These are phyloP conservation scores for Ivindomyrus marchei DNA, from an alignment of 2,113 vertebrate genomes.

Conservation along the genomic window DNA sequence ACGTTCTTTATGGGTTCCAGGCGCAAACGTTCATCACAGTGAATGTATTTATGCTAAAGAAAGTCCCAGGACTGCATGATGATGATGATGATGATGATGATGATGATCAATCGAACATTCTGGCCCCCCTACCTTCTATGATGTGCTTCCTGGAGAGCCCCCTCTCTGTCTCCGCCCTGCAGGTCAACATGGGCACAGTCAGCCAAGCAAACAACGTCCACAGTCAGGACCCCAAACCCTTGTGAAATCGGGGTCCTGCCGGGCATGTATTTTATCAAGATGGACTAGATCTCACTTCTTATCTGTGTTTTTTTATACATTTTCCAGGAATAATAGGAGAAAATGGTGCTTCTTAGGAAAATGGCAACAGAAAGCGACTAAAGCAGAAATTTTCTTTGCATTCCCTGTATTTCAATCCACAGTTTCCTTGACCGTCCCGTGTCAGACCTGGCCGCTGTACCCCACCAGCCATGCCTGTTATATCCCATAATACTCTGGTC, in stretches of 20 bases:
- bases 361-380: no score
- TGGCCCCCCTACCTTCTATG: constrained; percentile 64
- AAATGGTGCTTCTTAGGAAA: background rate
- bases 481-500: background rate
- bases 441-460: background rate
- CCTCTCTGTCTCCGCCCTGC: constrained; percentile 73
- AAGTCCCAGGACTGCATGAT: background rate
- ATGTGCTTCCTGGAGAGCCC: constrained; percentile 78
- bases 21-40: background rate
- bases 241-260: no score
- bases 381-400: background rate
- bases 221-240: background rate
- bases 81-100: background rate
- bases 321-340: background rate
- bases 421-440: background rate
- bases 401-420: background rate
- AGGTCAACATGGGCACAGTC: constrained; percentile 17
- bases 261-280: background rate
- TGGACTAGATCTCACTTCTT: background rate
- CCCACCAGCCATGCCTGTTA: background rate
- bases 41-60: background rate
- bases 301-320: background rate
- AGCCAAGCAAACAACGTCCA: background rate
- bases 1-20: background rate
- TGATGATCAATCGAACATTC: background rate